Percentiles rank a stretch among this genome's conserved stretches.
These are phyloP conservation scores for Heteromyza rotundicornis DNA, from an alignment of 2,888 invertebrate species.

Conservation along the genomic window DNA sequence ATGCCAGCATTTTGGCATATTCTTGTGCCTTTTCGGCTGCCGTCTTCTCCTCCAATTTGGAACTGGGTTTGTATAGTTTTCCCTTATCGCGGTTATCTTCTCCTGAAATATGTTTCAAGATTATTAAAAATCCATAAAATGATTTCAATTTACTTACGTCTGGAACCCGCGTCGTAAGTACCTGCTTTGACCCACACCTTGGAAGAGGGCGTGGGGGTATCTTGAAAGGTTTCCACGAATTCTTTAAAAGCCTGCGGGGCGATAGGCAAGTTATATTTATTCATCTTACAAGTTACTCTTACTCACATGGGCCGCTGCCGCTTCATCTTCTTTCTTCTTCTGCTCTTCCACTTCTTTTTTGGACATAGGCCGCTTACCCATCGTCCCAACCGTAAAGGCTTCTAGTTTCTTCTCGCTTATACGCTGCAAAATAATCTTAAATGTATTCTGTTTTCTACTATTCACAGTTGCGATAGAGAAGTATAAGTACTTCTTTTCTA, in stretches of 20 bases:
- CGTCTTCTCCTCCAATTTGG: conserved; percentile 72
- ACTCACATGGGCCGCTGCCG: conserved; percentile 87
- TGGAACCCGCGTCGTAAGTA: conserved; percentile 92
- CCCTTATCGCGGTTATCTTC: conserved; percentile 89
- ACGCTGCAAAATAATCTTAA: conserved; percentile 63
- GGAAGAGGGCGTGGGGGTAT: conserved; percentile 76
- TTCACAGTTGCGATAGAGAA: too few relatives aligned
- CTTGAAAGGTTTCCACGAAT: conserved; percentile 96
- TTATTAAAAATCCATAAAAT: not conserved
- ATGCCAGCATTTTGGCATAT: conserved; percentile 69
- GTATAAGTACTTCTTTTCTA: too few relatives aligned
- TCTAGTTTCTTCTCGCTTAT: conserved; percentile 77
- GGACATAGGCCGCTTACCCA: conserved; percentile 75
- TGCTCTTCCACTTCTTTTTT: conserved; percentile 86
- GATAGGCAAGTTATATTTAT: not conserved
- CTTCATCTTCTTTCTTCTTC: conserved; percentile 85
- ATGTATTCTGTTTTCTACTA: too few relatives aligned
- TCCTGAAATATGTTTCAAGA: conserved; percentile 64
- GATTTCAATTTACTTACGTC: too few relatives aligned
- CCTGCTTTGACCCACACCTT: conserved; percentile 99
- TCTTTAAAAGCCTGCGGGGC: conserved; percentile 91
- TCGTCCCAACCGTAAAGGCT: conserved; percentile 77
- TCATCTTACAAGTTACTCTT: not conserved
- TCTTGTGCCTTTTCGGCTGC: conserved; percentile 74
- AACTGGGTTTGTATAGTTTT: conserved; percentile 90